Conservation (phyloP, 2,113 vertebrate species). For the Thamnophis sirtalis region DNA sequence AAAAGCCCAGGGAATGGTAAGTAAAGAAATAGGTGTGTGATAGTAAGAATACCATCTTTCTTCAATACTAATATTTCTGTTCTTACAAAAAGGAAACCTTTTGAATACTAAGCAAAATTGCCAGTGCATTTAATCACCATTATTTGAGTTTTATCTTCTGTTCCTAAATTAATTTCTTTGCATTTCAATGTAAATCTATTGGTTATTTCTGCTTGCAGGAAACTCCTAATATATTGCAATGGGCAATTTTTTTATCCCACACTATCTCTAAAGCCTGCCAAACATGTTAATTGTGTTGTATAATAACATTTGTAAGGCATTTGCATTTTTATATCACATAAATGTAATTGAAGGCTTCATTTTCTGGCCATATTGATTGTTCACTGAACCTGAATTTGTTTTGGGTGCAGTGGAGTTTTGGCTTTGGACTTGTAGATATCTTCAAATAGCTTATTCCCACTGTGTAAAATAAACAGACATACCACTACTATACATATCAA, state of each 20-base stretch:
- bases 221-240: conserved; percentile 44
- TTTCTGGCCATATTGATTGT: conserved; percentile 38
- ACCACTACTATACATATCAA: conserved; percentile 44
- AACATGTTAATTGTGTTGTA: conserved; percentile 36
- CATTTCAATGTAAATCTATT: conserved; percentile 52
- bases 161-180: conserved; percentile 54
- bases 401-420: conserved; percentile 35
- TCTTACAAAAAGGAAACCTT: conserved; percentile 14
- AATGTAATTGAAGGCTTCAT: conserved; percentile 45
- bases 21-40: conserved; percentile 2
- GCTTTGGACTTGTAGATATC: conserved; percentile 25
- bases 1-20: background rate
- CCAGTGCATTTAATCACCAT: conserved; percentile 51
- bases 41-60: background rate
- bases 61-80: conserved; percentile 12
- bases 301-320: conserved; percentile 21
- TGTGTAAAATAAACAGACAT: conserved; percentile 28
- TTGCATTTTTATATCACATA: conserved; percentile 23
- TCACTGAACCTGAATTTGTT: conserved; percentile 13
- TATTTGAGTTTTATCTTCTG: conserved; percentile 31
- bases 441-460: conserved; percentile 25
- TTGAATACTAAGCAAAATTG: conserved; percentile 35
- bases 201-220: conserved; percentile 34
- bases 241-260: conserved; percentile 44
- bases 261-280: conserved; percentile 40